A percentile compares a stretch with the other conserved stretches of the same genome.
Conservation (phyloP, 2,113 vertebrate genomes). For the Caranx ignobilis region DNA sequence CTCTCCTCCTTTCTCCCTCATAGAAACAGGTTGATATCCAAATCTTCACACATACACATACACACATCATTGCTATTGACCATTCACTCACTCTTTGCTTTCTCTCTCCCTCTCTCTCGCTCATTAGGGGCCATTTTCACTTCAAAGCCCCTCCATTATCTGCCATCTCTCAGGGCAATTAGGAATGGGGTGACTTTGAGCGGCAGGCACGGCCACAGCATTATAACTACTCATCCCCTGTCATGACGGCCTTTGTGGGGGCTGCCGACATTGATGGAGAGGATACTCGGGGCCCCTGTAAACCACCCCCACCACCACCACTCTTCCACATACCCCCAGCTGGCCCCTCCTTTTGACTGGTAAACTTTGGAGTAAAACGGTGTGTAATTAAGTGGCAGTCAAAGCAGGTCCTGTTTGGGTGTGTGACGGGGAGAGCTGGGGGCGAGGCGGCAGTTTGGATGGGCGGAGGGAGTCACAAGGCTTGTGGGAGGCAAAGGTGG, state of each 20-base stretch:
- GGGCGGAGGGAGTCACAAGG: slow-evolving; percentile 72
- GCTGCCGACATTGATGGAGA: slow-evolving; percentile 89
- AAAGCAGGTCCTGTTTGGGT: slow-evolving; percentile 91
- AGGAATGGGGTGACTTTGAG: slow-evolving; percentile 92
- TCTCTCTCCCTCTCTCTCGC: slow-evolving; percentile 81
- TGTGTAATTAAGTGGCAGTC: slow-evolving; percentile 95
- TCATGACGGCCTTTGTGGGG: slow-evolving; percentile 89
- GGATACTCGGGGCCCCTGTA: slow-evolving; percentile 74
- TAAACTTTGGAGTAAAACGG: slow-evolving; percentile 91
- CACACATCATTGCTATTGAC: slow-evolving; percentile 12
- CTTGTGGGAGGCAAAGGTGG: slow-evolving; percentile 61
- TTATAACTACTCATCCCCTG: slow-evolving; percentile 89
- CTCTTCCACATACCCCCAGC: slow-evolving; percentile 52
- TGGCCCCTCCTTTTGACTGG: slow-evolving; percentile 86
- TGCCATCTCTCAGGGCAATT: slow-evolving; percentile 93
- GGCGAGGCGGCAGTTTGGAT: slow-evolving; percentile 76
- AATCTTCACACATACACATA: slow-evolving; percentile 23
- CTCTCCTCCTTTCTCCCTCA: slow-evolving; percentile 13
- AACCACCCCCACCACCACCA: background rate
- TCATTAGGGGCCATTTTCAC: slow-evolving; percentile 92
- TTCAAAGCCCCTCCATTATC: slow-evolving; percentile 92
- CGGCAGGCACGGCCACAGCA: slow-evolving; percentile 88
- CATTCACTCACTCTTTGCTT: slow-evolving; percentile 12
- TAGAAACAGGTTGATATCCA: slow-evolving; percentile 22
- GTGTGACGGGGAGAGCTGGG: slow-evolving; percentile 83